Evolutionary conservation across 2,797 vertebrate genomes (phyloP).

Genomic region (Sorex maritimensis): DNA sequence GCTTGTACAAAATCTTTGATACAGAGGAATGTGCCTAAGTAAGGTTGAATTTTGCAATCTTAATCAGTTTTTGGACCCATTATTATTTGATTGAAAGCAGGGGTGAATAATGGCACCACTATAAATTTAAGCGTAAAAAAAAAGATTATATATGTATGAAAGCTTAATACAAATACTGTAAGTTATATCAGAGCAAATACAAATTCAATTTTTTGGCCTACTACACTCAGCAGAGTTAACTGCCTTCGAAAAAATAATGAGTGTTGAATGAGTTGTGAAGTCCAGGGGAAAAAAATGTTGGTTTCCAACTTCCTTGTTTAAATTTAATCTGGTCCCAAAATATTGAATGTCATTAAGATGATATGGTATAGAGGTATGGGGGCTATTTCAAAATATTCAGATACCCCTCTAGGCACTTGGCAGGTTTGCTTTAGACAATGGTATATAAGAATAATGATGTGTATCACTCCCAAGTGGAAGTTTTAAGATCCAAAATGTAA

Average conservation of each 20-base stretch:
- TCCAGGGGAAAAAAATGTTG: conserved; percentile 1
- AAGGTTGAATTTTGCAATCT: not conserved
- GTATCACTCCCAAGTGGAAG: not conserved
- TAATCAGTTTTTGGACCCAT: conserved; percentile 42
- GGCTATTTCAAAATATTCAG: conserved; percentile 1
- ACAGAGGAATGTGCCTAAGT: not conserved
- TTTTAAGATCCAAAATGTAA: conserved; percentile 17
- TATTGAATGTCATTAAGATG: not conserved
- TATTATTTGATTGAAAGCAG: conserved; percentile 10
- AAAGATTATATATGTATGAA: not conserved
- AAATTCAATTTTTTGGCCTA: conserved; percentile 3
- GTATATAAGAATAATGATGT: not conserved
- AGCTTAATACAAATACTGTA: not conserved
- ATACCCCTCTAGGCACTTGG: not conserved
- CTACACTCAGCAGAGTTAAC: conserved; percentile 40
- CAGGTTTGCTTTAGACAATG: not conserved
- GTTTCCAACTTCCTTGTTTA: not conserved
- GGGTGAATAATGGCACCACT: conserved; percentile 8
- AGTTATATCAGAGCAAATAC: conserved; percentile 13
- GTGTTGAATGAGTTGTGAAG: not conserved
- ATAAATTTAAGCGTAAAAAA: conserved; percentile 36
- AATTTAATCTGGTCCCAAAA: not conserved
- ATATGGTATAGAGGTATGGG: not conserved
- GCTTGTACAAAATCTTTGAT: not conserved
- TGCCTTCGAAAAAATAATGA: conserved; percentile 47